phyloP scores from a whole-genome alignment of 2,888 invertebrate genomes.

The Dexiosoma caninum region DNA sequence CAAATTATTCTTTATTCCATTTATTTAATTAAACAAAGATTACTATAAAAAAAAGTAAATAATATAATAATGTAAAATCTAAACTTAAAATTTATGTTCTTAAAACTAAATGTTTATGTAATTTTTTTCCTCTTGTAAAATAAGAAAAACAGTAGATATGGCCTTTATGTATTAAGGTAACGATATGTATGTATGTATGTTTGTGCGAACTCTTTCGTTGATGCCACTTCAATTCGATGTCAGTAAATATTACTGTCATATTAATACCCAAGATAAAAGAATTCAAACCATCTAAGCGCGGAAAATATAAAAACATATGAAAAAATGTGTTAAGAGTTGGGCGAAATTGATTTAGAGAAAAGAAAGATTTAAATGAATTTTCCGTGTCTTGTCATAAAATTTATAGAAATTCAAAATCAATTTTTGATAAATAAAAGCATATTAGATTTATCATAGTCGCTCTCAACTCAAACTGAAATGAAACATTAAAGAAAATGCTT shows the following conservation, averaged over 20 bases:
- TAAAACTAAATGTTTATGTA: no score
- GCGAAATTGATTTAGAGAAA: not conserved
- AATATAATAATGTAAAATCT: no score
- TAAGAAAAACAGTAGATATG: no score
- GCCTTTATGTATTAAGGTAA: no score
- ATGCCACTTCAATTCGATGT: constrained; percentile 17
- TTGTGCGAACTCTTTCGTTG: not conserved
- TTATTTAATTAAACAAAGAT: no score
- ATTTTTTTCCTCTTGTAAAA: no score
- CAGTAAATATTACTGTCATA: constrained; percentile 51
- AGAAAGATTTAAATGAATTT: not conserved
- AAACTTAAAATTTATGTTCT: no score
- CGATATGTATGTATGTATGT: not conserved
- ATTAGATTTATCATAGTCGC: no score
- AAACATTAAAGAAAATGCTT: no score
- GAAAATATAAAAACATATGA: constrained; percentile 1
- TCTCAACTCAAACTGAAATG: no score
- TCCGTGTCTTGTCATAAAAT: not conserved
- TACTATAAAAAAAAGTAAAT: no score
- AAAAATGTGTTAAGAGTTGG: not conserved
- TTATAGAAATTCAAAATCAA: not conserved
- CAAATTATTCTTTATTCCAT: no score
- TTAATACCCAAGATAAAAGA: constrained; percentile 8
- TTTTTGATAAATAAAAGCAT: not conserved
- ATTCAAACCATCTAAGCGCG: not conserved